phyloP scores from a whole-genome alignment of 2,113 vertebrate genomes.

The Plecotus auritus region DNA sequence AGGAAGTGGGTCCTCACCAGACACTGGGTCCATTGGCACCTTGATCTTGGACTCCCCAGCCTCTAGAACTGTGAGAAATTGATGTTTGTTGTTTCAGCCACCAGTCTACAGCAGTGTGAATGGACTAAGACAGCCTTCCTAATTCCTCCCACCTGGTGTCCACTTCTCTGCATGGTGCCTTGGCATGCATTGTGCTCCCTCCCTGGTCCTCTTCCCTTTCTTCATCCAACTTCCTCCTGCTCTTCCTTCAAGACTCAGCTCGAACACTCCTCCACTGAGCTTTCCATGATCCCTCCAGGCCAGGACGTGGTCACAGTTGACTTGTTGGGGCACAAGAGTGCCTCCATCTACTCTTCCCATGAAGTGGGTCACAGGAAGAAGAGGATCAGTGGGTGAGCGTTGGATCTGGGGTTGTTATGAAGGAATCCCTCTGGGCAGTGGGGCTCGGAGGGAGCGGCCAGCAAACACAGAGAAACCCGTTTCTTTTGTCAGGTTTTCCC shows the following conservation, averaged over 20 bases:
- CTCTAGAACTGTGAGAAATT: background rate
- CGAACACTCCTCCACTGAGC: background rate
- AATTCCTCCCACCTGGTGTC: background rate
- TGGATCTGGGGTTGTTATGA: background rate
- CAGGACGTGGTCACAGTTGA: background rate
- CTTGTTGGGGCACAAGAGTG: fast-evolving
- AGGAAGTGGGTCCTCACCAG: background rate
- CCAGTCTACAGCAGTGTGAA: fast-evolving
- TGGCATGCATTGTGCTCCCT: background rate
- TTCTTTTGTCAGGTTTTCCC: background rate
- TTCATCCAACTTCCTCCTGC: background rate
- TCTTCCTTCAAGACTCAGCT: background rate
- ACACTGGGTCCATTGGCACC: background rate
- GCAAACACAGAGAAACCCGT: background rate
- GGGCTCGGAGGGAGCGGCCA: background rate
- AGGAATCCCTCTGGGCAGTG: background rate
- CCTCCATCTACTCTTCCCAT: fast-evolving
- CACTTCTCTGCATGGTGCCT: background rate
- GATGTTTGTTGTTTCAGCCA: background rate
- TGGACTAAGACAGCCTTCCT: background rate
- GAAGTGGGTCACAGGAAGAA: background rate
- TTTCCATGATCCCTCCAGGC: background rate
- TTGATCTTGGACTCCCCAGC: background rate
- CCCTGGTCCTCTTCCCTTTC: background rate
- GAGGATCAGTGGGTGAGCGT: background rate